A percentile compares a stretch with the other conserved stretches of the same genome.
phyloP scores from a whole-genome alignment of 2,113 vertebrate genomes.

The Axis porcinus region DNA sequence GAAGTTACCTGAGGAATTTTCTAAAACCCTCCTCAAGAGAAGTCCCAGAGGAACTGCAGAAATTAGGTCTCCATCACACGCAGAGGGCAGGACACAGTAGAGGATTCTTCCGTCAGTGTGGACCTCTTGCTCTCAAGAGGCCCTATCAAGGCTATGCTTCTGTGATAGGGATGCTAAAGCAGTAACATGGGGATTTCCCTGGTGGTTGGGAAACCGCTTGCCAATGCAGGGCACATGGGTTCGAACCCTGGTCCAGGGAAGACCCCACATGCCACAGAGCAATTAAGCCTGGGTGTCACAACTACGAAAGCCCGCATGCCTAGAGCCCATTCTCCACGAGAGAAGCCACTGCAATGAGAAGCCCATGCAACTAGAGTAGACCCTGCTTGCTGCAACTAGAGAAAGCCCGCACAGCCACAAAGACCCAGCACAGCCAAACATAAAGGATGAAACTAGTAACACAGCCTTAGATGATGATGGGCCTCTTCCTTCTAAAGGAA shows the following conservation, averaged over 20 bases:
- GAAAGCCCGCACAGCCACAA: background rate
- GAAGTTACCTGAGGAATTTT: background rate
- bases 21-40: background rate
- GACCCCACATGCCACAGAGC: background rate
- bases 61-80: background rate
- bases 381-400: background rate
- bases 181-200: background rate
- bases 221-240: background rate
- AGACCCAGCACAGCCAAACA: background rate
- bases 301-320: background rate
- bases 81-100: background rate
- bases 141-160: background rate
- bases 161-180: background rate
- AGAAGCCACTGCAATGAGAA: background rate
- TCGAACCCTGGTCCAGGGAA: background rate
- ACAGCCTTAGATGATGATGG: background rate
- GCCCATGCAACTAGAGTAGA: background rate
- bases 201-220: background rate
- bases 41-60: background rate
- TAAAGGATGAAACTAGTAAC: background rate
- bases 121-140: background rate
- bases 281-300: background rate
- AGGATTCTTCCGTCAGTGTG: background rate
- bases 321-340: background rate
- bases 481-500: background rate